Conservation (phyloP, 2,797 vertebrate species). For the Notolepis coatsorum region DNA sequence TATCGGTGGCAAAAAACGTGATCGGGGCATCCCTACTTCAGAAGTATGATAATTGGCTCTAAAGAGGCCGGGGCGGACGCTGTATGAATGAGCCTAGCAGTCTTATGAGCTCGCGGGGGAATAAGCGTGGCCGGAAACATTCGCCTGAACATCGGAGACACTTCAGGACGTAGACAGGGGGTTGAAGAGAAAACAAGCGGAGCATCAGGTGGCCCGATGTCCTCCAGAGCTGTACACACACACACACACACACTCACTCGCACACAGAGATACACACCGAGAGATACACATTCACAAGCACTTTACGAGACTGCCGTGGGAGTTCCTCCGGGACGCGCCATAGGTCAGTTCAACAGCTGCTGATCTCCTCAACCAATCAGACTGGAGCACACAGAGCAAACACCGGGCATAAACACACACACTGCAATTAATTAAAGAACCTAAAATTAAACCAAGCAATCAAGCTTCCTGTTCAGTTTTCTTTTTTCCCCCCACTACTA, state of each 20-base stretch:
- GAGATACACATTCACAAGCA: not conserved
- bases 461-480: conserved; percentile 28
- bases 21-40: too few relatives aligned
- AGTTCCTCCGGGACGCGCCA: conserved; percentile 48
- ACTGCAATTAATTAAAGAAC: conserved; percentile 71
- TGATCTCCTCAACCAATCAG: conserved; percentile 65
- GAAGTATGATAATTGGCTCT: too few relatives aligned
- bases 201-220: conserved; percentile 4
- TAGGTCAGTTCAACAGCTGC: conserved; percentile 70
- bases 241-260: not conserved
- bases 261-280: conserved; percentile 10
- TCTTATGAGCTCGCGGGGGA: too few relatives aligned
- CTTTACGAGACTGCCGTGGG: conserved; percentile 47
- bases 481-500: conserved; percentile 14
- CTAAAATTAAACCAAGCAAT: conserved; percentile 64
- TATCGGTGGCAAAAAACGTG: too few relatives aligned
- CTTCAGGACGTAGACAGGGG: not conserved
- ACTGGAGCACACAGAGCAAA: conserved; percentile 54
- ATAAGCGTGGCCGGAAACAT: too few relatives aligned
- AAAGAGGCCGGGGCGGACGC: too few relatives aligned
- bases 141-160: not conserved
- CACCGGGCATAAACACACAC: conserved; percentile 50
- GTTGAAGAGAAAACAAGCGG: not conserved
- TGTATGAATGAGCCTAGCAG: too few relatives aligned
- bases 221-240: not conserved